Percentiles rank a stretch among this genome's conserved stretches.
Conservation (phyloP, 2,888 invertebrate species). For the Ptychoptera albimana region DNA sequence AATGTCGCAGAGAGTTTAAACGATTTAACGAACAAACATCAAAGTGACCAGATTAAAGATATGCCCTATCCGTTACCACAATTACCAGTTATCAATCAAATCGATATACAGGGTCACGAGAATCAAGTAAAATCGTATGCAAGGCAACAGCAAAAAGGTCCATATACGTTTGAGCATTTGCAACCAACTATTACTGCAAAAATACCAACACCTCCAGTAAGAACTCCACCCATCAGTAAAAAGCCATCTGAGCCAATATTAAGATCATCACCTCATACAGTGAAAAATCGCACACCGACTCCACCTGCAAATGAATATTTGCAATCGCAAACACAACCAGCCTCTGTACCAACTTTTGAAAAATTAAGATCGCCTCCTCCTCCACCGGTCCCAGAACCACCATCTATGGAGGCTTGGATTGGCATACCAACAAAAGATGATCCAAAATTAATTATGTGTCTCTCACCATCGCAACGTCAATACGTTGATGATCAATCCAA, state of each 20-base stretch:
- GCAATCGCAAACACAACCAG: conserved; percentile 12
- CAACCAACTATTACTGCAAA: background rate
- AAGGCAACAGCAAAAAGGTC: background rate
- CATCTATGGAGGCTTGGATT: conserved; percentile 34
- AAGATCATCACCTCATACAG: no score
- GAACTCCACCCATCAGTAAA: conserved; percentile 8
- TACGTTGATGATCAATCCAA: conserved; percentile 35
- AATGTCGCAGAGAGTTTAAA: conserved; percentile 37
- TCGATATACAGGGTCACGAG: conserved; percentile 22
- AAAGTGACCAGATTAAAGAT: conserved; percentile 11
- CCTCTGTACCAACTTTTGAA: conserved; percentile 11
- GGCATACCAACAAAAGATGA: conserved; percentile 43
- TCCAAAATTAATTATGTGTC: conserved; percentile 44
- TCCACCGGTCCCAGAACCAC: conserved; percentile 31
- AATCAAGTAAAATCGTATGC: conserved; percentile 15
- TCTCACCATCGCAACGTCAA: conserved; percentile 56
- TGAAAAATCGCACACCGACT: background rate
- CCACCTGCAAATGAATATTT: conserved; percentile 7
- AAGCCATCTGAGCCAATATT: conserved; percentile 3
- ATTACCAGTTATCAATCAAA: conserved; percentile 32
- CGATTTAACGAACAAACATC: conserved; percentile 9
- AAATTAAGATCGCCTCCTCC: conserved; percentile 12
- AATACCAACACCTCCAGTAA: conserved; percentile 7
- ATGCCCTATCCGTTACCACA: conserved; percentile 36
- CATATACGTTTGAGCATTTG: background rate